Evolutionary conservation across 2,113 vertebrate species (phyloP), one percentile per base, ranked within the genome.

Genomic region (Pao palembangensis): DNA sequence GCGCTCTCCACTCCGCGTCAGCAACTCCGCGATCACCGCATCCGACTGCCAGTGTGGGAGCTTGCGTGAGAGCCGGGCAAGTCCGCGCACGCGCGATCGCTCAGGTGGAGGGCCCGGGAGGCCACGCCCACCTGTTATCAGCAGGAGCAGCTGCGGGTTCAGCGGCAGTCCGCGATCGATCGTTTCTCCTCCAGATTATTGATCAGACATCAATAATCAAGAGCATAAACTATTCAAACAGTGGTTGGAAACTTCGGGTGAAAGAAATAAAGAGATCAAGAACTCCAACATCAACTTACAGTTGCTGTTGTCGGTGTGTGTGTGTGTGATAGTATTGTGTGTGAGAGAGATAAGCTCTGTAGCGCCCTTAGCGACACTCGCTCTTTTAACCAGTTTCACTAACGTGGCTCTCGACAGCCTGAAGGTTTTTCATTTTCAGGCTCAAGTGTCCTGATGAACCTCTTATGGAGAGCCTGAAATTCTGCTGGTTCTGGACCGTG

Each of bases 31-130:
- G 28, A 31, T 31, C 28, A 31, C 3, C 8, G 28, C 6, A 50
- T 14, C 47, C 0, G 21, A 0, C 55, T 0, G 23, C 4, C 61
- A 11, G 67, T 1, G 12, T 0, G 38, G 2, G 48, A 0, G 53
- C 1, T 56, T 3, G 19, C 1, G 50, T 0, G 14, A 20, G 20
- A 1, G 4, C 34, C 44, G n/a, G 31, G 2, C 46, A 3, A n/a
- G 19, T 0, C 25, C 53, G 60, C 83, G 70, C 83, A 85, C 78
- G 83, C 69, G 75, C 56, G 21, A 42, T 51, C 28, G 49, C 57
- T 57, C 64, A 67, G 61, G 73, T 77, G 67, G 67, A 55, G 43
- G 20, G 1, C 17, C 34, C 34, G 34, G 6, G 16, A 1, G 23
- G 3, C 12, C 58, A 59, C 61, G 46, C 58, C 48, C 65, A 70